phyloP scores from a whole-genome alignment of 2,888 invertebrate species.

The Cantharis nigra region DNA sequence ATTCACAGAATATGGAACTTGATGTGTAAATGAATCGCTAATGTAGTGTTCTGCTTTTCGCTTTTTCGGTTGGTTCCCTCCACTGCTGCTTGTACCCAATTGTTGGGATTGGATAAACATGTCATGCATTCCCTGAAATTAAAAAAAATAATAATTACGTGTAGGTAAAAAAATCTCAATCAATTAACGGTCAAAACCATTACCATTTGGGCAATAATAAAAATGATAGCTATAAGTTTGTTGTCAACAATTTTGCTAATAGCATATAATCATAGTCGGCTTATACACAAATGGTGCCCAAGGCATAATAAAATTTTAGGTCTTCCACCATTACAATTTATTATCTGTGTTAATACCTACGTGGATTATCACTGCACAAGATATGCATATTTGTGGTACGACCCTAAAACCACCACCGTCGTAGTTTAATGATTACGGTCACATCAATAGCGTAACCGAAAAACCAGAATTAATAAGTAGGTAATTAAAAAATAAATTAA shows the following conservation, averaged over 20 bases:
- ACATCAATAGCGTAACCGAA: neutral
- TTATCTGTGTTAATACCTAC: neutral
- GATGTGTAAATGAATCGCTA: constrained; percentile 49
- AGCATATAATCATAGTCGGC: neutral
- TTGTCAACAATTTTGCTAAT: neutral
- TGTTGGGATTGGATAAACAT: constrained; percentile 78
- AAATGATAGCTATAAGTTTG: too few relatives aligned
- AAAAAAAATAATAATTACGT: constrained; percentile 19
- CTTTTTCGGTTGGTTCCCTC: constrained; percentile 49
- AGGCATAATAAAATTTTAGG: neutral
- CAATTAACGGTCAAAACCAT: neutral
- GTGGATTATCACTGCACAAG: neutral
- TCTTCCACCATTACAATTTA: neutral
- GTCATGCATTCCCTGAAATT: constrained; percentile 80
- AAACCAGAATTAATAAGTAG: neutral
- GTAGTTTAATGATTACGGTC: neutral
- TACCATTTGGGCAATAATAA: too few relatives aligned
- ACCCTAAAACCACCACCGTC: neutral
- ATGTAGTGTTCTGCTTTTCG: constrained; percentile 51
- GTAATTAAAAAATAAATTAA: neutral
- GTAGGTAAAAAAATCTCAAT: neutral
- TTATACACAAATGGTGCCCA: neutral
- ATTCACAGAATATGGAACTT: constrained; percentile 55
- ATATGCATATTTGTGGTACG: neutral
- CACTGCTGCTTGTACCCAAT: constrained; percentile 58